Conservation (phyloP, 2,888 invertebrate genomes). For the Dynastes hyllus region DNA sequence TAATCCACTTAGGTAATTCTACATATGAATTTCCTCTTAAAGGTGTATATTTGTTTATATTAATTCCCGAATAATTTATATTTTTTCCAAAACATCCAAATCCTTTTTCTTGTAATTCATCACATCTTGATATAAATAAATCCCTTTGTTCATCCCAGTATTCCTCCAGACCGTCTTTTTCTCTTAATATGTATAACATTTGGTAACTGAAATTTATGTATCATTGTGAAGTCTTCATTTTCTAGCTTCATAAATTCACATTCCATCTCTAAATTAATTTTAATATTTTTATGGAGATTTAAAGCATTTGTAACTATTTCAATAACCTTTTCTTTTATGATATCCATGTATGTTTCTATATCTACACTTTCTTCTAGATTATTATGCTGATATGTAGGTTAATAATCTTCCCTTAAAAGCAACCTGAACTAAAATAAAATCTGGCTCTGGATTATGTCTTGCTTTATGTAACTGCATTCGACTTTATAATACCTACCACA, state of each 20-base stretch:
- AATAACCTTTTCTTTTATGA: background rate
- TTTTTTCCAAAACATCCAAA: background rate
- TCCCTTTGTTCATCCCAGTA: constrained; percentile 22
- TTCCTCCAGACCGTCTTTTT: background rate
- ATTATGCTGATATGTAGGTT: background rate
- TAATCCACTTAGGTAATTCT: constrained; percentile 24
- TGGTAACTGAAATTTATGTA: too few species aligned
- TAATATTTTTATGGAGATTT: background rate
- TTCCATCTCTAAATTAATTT: background rate
- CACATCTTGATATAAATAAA: background rate
- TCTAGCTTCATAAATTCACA: background rate
- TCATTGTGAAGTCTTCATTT: background rate
- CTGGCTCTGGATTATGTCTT: background rate
- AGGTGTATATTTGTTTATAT: background rate
- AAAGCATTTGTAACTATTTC: background rate
- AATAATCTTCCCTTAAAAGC: background rate
- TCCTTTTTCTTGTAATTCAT: background rate
- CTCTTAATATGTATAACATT: background rate
- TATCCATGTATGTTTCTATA: background rate
- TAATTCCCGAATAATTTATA: background rate
- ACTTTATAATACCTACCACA: background rate
- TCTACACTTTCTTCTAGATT: background rate
- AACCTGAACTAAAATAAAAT: background rate
- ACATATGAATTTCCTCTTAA: constrained; percentile 27
- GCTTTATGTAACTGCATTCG: background rate